Conservation (phyloP, 2,797 vertebrate genomes). For the Pangasius mekongensis region DNA sequence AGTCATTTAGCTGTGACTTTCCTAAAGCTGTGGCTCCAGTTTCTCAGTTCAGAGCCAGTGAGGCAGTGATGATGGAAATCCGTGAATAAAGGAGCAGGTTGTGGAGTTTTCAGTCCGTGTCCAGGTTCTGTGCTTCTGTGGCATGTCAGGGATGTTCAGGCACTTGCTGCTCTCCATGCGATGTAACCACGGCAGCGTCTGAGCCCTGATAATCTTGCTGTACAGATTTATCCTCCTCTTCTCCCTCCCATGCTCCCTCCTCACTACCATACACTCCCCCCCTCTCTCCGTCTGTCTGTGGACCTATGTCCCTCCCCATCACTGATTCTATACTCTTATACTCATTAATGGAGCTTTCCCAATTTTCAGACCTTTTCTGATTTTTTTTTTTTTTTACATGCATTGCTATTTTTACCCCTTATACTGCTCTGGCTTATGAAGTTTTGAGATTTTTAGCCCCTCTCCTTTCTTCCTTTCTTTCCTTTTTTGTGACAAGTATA, state of each 20-base stretch:
- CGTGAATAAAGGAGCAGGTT: slow-evolving; percentile 35
- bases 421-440: neutral
- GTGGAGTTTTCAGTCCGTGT: slow-evolving; percentile 38
- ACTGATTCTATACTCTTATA: slow-evolving; percentile 18
- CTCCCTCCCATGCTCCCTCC: slow-evolving; percentile 63
- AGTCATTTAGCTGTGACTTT: slow-evolving; percentile 10
- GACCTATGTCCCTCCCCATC: slow-evolving; percentile 40
- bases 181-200: slow-evolving; percentile 66
- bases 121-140: slow-evolving; percentile 50
- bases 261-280: slow-evolving; percentile 58
- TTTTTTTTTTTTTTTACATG: neutral
- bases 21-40: slow-evolving; percentile 24
- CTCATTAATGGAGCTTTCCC: slow-evolving; percentile 23
- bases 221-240: slow-evolving; percentile 72
- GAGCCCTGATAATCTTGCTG: slow-evolving; percentile 76
- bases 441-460: slow-evolving; percentile 9
- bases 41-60: slow-evolving; percentile 2
- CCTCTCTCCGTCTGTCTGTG: slow-evolving; percentile 25
- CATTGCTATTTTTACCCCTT: slow-evolving; percentile 44
- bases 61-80: slow-evolving; percentile 22
- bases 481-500: slow-evolving; percentile 34
- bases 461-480: slow-evolving; percentile 4
- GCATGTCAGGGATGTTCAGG: slow-evolving; percentile 51
- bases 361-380: slow-evolving; percentile 1
- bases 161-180: slow-evolving; percentile 64